Evolutionary conservation across 2,888 invertebrate genomes (phyloP).

Genomic region (Nomada fucata): DNA sequence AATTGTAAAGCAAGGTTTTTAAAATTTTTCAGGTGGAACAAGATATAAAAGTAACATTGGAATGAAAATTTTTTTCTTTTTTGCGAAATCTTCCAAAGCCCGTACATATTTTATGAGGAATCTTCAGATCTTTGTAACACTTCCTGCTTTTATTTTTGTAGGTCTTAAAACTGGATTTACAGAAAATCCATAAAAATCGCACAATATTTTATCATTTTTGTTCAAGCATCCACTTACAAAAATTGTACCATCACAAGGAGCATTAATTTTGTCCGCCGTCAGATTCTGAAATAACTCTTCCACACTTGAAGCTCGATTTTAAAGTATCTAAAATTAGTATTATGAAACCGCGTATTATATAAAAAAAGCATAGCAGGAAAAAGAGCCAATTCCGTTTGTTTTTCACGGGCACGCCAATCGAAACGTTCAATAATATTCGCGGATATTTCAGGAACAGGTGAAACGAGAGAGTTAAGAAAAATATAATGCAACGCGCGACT

Average conservation of each 20-base stretch:
- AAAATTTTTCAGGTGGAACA: neutral
- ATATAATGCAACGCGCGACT: neutral
- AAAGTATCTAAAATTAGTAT: no score
- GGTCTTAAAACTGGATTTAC: neutral
- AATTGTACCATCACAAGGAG: no score
- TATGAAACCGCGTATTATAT: no score
- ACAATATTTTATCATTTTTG: no score
- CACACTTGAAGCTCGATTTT: no score
- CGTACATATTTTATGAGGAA: neutral
- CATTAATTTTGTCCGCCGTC: no score
- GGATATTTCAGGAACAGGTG: conserved; percentile 9
- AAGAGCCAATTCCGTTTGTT: neutral
- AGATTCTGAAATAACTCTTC: no score
- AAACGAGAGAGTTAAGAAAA: neutral
- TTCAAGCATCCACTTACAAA: no score
- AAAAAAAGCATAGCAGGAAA: no score
- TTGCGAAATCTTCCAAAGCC: no score
- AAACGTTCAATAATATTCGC: conserved; percentile 1
- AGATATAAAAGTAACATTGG: neutral
- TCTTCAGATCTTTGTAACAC: neutral
- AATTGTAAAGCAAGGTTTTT: neutral
- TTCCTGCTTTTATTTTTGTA: neutral
- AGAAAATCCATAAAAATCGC: no score
- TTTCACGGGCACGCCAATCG: neutral
- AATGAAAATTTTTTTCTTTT: neutral